phyloP scores from a whole-genome alignment of 2,113 vertebrate genomes.

The Ameiurus melas region DNA sequence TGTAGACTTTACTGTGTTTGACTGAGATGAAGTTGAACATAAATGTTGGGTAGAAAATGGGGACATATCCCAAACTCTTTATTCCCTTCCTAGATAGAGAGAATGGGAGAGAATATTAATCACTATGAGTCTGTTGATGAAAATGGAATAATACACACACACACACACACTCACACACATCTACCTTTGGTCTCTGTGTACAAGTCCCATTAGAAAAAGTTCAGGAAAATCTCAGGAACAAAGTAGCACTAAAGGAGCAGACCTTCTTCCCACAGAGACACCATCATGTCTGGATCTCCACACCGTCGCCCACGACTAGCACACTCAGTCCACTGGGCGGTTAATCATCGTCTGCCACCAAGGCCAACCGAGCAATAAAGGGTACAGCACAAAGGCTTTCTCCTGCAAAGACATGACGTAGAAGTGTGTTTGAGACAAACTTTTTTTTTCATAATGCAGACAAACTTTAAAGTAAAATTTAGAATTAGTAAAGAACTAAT shows the following conservation, averaged over 20 bases:
- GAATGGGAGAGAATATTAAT: not conserved
- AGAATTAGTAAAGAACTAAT: not conserved
- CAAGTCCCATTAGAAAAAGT: conserved; percentile 6
- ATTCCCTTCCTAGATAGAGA: not conserved
- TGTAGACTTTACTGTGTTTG: not conserved
- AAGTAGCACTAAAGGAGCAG: conserved; percentile 17
- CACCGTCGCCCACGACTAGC: conserved; percentile 40
- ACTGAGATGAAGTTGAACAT: conserved; percentile 13
- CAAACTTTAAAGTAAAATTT: not conserved
- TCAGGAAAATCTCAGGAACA: conserved; percentile 34
- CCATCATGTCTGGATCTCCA: conserved; percentile 39
- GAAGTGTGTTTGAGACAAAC: not conserved
- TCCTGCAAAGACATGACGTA: conserved; percentile 5
- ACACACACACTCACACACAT: conserved; percentile 9
- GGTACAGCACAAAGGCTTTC: not conserved
- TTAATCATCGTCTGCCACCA: conserved; percentile 38
- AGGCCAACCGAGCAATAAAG: conserved; percentile 35
- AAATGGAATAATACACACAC: conserved; percentile 14
- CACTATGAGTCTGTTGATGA: not conserved
- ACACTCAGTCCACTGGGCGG: conserved; percentile 22
- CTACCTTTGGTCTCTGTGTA: not conserved
- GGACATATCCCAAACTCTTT: not conserved
- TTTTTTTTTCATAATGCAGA: not conserved
- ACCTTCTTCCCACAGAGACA: conserved; percentile 48
- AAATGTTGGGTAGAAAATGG: not conserved